phyloP scores from a whole-genome alignment of 2,113 vertebrate genomes.

The Cervus canadensis region DNA sequence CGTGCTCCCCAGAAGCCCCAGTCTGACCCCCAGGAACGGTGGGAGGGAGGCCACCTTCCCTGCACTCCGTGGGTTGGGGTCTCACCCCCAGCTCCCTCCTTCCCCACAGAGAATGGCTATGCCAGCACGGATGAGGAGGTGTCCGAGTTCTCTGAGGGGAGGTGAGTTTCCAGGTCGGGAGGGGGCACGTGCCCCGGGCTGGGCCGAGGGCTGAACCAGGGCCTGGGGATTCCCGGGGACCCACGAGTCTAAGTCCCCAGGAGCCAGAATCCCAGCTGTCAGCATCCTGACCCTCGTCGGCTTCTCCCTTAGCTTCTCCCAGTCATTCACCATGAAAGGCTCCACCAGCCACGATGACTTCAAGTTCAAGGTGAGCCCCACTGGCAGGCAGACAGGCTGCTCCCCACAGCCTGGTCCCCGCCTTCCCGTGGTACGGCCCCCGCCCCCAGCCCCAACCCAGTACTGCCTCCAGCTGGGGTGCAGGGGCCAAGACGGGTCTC shows the following conservation, averaged over 20 bases:
- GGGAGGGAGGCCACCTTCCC: background rate
- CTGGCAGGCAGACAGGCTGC: background rate
- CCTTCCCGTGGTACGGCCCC: background rate
- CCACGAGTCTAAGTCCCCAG: background rate
- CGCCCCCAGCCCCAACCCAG: rapidly evolving
- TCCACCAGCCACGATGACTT: slow-evolving; percentile 97
- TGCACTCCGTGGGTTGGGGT: rapidly evolving
- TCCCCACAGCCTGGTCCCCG: background rate
- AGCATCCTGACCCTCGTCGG: background rate
- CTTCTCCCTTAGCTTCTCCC: slow-evolving; percentile 82
- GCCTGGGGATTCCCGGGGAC: background rate
- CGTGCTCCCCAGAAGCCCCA: background rate
- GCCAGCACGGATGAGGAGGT: slow-evolving; percentile 94
- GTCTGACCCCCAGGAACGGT: background rate
- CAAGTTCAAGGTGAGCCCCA: slow-evolving; percentile 89
- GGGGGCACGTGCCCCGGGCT: rapidly evolving
- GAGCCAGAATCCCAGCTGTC: rapidly evolving
- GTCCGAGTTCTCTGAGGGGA: slow-evolving; percentile 94
- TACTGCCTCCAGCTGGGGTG: background rate
- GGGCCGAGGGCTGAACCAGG: background rate
- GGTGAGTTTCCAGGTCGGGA: slow-evolving; percentile 79
- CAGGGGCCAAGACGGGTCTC: background rate
- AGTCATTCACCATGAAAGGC: slow-evolving; percentile 91
- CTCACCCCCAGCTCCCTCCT: background rate
- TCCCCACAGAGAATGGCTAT: slow-evolving; percentile 90